Percentiles rank a stretch among this genome's conserved stretches.
These are phyloP conservation scores for Heterodera filipjevi DNA, from an alignment of 2,888 invertebrate species.

Conservation along the genomic window DNA sequence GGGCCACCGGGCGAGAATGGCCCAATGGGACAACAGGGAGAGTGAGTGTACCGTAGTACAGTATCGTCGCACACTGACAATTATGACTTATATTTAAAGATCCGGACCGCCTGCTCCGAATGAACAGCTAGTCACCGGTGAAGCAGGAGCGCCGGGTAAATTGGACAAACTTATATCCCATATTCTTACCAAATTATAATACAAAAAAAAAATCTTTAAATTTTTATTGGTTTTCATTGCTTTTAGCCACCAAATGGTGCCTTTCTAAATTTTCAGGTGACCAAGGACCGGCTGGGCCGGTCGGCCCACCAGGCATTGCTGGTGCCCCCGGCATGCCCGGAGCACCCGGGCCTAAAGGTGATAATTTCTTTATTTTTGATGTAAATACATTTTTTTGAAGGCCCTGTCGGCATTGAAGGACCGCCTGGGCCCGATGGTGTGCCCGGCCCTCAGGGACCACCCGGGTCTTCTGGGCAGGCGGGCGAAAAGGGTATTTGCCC, in stretches of 20 bases:
- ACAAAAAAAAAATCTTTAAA: background rate
- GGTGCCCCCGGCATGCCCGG: conserved; percentile 22
- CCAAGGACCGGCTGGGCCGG: background rate
- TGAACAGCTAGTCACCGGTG: conserved; percentile 18
- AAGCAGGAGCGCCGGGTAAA: background rate
- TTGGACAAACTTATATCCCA: no score
- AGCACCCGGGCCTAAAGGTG: conserved; percentile 22
- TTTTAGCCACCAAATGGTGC: no score
- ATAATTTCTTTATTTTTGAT: background rate
- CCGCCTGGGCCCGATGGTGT: conserved; percentile 22
- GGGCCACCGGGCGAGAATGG: conserved; percentile 24
- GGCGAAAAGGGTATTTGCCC: conserved; percentile 28
- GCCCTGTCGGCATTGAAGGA: conserved; percentile 17
- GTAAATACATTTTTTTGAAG: background rate
- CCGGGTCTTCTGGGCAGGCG: background rate
- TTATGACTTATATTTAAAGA: conserved; percentile 19
- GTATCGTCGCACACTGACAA: no score
- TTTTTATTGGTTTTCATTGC: background rate
- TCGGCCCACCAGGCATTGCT: background rate
- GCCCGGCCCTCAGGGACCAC: conserved; percentile 13
- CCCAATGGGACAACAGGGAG: conserved; percentile 19
- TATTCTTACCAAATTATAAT: no score
- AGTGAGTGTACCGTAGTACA: no score
- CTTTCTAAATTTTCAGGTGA: background rate
- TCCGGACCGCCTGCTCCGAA: conserved; percentile 18